Evolutionary conservation across 2,113 vertebrate genomes (phyloP).

Genomic region (Nycticryphes semicollaris): DNA sequence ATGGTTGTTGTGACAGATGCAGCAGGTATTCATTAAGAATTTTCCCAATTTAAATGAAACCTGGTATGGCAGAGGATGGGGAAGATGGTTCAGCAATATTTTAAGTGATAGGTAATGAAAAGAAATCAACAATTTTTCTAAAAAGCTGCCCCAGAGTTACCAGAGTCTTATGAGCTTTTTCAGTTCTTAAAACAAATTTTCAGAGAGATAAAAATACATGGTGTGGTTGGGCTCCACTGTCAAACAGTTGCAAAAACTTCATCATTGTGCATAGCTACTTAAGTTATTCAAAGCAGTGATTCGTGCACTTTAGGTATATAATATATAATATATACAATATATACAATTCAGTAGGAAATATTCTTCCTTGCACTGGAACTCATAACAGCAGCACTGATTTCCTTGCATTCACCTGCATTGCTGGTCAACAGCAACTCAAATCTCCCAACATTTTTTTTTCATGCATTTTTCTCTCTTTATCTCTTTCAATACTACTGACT

Average conservation of each 20-base stretch:
- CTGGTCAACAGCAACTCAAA: not conserved
- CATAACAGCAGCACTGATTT: not conserved
- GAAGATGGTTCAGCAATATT: not conserved
- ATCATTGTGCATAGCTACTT: not conserved
- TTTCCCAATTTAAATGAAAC: not conserved
- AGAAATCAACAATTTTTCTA: not conserved
- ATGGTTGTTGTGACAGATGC: not conserved
- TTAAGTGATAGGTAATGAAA: not conserved
- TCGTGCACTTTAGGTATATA: not conserved
- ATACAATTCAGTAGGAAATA: not conserved
- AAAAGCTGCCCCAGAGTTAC: not conserved
- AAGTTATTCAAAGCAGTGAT: not conserved
- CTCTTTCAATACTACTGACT: not conserved
- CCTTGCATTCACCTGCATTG: not conserved
- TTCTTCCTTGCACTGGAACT: not conserved
- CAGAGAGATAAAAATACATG: not conserved
- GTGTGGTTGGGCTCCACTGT: not conserved
- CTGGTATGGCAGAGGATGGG: not conserved
- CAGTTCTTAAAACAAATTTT: not conserved
- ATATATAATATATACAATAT: too few species aligned
- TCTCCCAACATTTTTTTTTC: not conserved
- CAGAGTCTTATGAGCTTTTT: not conserved
- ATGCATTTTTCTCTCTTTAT: not conserved
- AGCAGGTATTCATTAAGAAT: not conserved
- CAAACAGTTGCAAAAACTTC: not conserved